These are phyloP conservation scores for Conus betulinus DNA, from an alignment of 1,140 invertebrate genomes.

Conservation along the genomic window DNA sequence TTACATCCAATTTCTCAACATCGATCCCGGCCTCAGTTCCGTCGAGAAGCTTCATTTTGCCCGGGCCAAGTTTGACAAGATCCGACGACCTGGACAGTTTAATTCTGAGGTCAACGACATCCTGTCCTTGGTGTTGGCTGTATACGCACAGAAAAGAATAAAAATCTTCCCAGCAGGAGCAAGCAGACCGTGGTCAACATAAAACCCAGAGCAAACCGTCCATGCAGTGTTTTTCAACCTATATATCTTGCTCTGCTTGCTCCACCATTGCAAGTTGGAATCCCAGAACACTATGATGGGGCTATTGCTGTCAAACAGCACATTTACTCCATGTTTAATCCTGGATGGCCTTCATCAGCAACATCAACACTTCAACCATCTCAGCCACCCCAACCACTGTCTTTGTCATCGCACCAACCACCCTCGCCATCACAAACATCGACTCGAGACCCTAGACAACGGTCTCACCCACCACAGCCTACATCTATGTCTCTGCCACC, in stretches of 20 bases:
- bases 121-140: not conserved
- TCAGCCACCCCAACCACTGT: slow-evolving; percentile 13
- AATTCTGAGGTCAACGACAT: not conserved
- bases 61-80: slow-evolving; percentile 4
- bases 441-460: not conserved
- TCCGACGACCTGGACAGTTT: slow-evolving; percentile 1
- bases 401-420: slow-evolving; percentile 4
- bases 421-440: not conserved
- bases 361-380: slow-evolving; percentile 11
- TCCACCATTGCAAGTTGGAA: not conserved
- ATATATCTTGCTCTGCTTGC: not conserved
- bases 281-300: slow-evolving; percentile 8
- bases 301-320: slow-evolving; percentile 18
- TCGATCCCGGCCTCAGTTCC: not conserved
- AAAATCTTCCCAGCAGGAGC: slow-evolving; percentile 13
- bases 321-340: slow-evolving; percentile 8
- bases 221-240: not conserved
- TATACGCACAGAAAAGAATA: not conserved
- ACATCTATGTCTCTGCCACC: not conserved
- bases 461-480: not conserved
- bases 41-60: not conserved
- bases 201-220: not conserved
- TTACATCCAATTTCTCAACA: not conserved
- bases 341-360: slow-evolving; percentile 17
- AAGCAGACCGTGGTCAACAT: not conserved